Percentiles rank a stretch among this genome's conserved stretches.
Evolutionary conservation across 2,888 invertebrate genomes (phyloP).

Genomic region (Strigamia crassipes): DNA sequence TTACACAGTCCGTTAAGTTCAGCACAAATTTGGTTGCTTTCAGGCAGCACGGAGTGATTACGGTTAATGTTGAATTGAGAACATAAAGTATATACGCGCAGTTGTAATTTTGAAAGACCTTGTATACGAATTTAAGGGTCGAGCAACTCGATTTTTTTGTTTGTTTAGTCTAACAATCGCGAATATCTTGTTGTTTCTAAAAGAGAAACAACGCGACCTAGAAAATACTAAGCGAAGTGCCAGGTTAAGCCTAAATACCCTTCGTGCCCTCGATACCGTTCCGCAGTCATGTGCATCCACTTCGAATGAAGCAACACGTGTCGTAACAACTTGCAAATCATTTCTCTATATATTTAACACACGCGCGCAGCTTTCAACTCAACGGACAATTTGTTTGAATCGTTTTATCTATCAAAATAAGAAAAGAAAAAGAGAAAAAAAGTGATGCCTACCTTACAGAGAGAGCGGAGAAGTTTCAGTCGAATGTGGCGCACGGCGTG

Average conservation of each 20-base stretch:
- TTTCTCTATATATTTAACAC: not conserved
- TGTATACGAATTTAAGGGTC: not conserved
- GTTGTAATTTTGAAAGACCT: not conserved
- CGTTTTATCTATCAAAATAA: too few relatives aligned
- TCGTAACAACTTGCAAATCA: constrained; percentile 16
- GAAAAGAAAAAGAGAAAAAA: not conserved
- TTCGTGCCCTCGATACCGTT: constrained; percentile 2
- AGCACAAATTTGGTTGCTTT: not conserved
- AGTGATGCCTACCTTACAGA: not conserved
- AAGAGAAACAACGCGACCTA: not conserved
- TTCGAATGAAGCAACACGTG: constrained; percentile 22
- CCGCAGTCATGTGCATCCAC: constrained; percentile 24
- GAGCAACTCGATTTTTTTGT: not conserved
- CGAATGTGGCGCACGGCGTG: not conserved
- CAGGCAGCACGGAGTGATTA: too few relatives aligned
- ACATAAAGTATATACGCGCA: not conserved
- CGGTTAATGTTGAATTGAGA: not conserved
- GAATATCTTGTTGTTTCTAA: not conserved
- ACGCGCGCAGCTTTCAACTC: not conserved
- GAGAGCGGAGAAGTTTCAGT: not conserved
- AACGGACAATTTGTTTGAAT: not conserved
- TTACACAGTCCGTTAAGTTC: not conserved
- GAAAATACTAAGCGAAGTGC: not conserved
- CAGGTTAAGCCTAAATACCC: not conserved
- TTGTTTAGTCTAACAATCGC: not conserved